Evolutionary conservation across 2,888 invertebrate genomes (phyloP).

Genomic region (Hyposoter didymator): DNA sequence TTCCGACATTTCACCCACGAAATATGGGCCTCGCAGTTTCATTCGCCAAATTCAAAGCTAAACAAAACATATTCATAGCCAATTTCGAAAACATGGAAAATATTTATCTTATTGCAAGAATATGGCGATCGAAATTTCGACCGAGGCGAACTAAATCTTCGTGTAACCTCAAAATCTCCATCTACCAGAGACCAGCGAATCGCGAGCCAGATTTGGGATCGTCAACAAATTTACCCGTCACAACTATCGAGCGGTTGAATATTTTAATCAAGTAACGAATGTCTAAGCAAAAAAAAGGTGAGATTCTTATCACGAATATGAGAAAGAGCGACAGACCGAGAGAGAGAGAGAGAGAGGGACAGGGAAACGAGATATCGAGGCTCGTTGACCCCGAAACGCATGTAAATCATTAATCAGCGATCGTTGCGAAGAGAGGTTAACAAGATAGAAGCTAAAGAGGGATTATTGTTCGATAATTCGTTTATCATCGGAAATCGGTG

Average conservation of each 20-base stretch:
- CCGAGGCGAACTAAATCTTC: neutral
- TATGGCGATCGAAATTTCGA: too few species aligned
- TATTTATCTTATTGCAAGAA: neutral
- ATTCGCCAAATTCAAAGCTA: neutral
- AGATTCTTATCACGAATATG: slow-evolving; percentile 15
- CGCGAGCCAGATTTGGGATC: too few species aligned
- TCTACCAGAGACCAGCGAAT: too few species aligned
- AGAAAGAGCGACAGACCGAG: neutral
- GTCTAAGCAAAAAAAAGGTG: neutral
- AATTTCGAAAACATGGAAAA: neutral
- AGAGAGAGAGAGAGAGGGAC: neutral
- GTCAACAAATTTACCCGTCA: too few species aligned
- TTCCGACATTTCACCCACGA: slow-evolving; percentile 3
- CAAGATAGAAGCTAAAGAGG: slow-evolving; percentile 13
- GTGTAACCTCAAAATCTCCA: neutral
- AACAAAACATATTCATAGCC: neutral
- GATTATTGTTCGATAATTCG: slow-evolving; percentile 34
- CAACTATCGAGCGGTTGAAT: neutral
- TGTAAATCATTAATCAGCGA: slow-evolving; percentile 43
- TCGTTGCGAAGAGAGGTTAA: slow-evolving; percentile 26
- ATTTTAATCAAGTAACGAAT: slow-evolving; percentile 8
- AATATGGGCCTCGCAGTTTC: neutral
- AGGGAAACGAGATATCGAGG: slow-evolving; percentile 17
- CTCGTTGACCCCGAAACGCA: slow-evolving; percentile 40
- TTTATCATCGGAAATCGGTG: slow-evolving; percentile 9